These are phyloP conservation scores for Coremacera marginata DNA, from an alignment of 2,888 invertebrate genomes.

Conservation along the genomic window DNA sequence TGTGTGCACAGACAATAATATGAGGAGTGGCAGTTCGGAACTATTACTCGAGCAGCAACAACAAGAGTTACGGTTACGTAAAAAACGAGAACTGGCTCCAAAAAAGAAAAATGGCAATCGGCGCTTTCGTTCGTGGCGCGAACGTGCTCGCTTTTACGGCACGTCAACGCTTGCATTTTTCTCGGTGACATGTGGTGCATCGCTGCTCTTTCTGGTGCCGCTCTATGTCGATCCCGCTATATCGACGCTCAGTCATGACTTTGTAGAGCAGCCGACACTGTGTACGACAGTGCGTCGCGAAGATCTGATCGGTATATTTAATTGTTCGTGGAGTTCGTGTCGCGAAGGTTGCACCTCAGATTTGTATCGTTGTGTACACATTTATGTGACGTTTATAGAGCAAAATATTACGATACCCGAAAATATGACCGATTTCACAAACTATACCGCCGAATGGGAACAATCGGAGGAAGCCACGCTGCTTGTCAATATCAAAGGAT, in stretches of 20 bases:
- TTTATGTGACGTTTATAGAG: conserved; percentile 73
- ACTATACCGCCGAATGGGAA: conserved; percentile 67
- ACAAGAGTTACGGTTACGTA: conserved; percentile 77
- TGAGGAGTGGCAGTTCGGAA: conserved; percentile 84
- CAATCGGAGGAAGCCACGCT: conserved; percentile 72
- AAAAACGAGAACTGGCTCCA: conserved; percentile 74
- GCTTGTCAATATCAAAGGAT: conserved; percentile 90
- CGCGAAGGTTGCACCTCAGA: conserved; percentile 91
- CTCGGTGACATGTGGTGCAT: conserved; percentile 80
- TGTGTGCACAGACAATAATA: conserved; percentile 72
- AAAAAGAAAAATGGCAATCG: conserved; percentile 71
- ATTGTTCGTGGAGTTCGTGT: conserved; percentile 93
- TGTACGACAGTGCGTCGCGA: conserved; percentile 86
- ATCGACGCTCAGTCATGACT: conserved; percentile 88
- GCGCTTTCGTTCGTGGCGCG: conserved; percentile 74
- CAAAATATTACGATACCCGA: conserved; percentile 68
- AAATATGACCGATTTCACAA: conserved; percentile 67
- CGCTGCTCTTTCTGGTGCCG: conserved; percentile 80
- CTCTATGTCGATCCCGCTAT: conserved; percentile 88
- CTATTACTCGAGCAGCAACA: conserved; percentile 82
- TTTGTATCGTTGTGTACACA: conserved; percentile 77
- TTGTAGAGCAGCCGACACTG: conserved; percentile 85
- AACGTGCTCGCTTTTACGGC: conserved; percentile 79
- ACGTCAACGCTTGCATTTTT: conserved; percentile 79
- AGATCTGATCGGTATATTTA: conserved; percentile 86